Evolutionary conservation across 2,888 invertebrate species (phyloP).

Genomic region (Entomobrya multifasciata): DNA sequence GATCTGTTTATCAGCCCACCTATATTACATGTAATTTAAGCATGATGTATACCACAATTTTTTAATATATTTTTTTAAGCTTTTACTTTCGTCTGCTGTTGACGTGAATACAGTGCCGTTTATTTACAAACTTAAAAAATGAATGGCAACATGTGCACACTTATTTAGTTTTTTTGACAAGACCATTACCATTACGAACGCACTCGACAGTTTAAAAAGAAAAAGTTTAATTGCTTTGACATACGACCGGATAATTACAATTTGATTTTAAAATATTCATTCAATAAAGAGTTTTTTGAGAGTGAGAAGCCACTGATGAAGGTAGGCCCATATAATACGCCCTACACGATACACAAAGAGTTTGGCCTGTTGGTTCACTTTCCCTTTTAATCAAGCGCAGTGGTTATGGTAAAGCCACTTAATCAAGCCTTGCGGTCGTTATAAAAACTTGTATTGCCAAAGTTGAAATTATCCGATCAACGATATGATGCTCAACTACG

Average conservation of each 20-base stretch:
- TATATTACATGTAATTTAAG: too few species aligned
- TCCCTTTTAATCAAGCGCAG: slow-evolving; percentile 64
- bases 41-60: too few species aligned
- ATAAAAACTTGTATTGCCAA: slow-evolving; percentile 59
- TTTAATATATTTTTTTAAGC: too few species aligned
- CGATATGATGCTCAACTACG: slow-evolving; percentile 12
- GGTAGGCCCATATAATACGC: neutral
- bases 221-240: slow-evolving; percentile 56
- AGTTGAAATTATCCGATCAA: slow-evolving; percentile 56
- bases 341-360: neutral
- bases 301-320: neutral
- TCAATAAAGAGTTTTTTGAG: slow-evolving; percentile 46
- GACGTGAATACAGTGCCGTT: too few species aligned
- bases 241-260: slow-evolving; percentile 36
- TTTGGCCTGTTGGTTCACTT: slow-evolving; percentile 62
- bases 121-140: too few species aligned
- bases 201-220: neutral
- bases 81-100: too few species aligned
- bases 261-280: slow-evolving; percentile 49
- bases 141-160: too few species aligned
- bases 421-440: slow-evolving; percentile 59
- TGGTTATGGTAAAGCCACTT: slow-evolving; percentile 43
- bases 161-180: slow-evolving; percentile 13
- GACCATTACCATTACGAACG: too few species aligned
- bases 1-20: too few species aligned